Conservation (phyloP, 2,888 invertebrate genomes). For the Hirtodrosophila alboralis region DNA sequence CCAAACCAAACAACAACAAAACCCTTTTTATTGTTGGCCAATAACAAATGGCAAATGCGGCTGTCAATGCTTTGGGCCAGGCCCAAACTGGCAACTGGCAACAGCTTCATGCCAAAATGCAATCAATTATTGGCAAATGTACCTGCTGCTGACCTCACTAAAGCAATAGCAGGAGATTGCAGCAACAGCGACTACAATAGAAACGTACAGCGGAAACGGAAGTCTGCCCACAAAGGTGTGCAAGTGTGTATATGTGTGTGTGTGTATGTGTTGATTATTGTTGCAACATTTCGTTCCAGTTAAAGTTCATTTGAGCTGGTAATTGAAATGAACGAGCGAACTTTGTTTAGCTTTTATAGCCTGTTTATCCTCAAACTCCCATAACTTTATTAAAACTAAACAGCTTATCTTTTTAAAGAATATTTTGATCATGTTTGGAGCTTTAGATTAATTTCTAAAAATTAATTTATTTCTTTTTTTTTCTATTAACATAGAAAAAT, state of each 20-base stretch:
- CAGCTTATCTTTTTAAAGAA: too few relatives aligned
- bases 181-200: constrained; percentile 8
- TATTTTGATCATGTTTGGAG: too few relatives aligned
- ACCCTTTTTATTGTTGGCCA: constrained; percentile 28
- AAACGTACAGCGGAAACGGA: constrained; percentile 58
- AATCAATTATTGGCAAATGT: constrained; percentile 74
- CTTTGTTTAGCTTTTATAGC: too few relatives aligned
- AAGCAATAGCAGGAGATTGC: not conserved
- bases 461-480: too few relatives aligned
- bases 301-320: too few relatives aligned
- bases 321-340: too few relatives aligned
- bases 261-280: constrained; percentile 46
- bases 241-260: constrained; percentile 9
- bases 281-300: too few relatives aligned
- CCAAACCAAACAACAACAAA: constrained; percentile 3
- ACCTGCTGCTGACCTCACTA: constrained; percentile 33
- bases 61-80: constrained; percentile 18
- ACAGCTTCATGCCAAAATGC: constrained; percentile 71
- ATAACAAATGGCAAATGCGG: constrained; percentile 60
- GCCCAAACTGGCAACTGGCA: constrained; percentile 23
- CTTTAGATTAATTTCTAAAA: too few relatives aligned
- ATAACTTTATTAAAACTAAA: too few relatives aligned
- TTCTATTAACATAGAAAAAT: not conserved
- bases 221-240: constrained; percentile 31
- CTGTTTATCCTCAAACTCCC: too few relatives aligned